Base-by-base conservation (phyloP, 2,113 vertebrate genomes). In the Xenopus borealis region DNA sequence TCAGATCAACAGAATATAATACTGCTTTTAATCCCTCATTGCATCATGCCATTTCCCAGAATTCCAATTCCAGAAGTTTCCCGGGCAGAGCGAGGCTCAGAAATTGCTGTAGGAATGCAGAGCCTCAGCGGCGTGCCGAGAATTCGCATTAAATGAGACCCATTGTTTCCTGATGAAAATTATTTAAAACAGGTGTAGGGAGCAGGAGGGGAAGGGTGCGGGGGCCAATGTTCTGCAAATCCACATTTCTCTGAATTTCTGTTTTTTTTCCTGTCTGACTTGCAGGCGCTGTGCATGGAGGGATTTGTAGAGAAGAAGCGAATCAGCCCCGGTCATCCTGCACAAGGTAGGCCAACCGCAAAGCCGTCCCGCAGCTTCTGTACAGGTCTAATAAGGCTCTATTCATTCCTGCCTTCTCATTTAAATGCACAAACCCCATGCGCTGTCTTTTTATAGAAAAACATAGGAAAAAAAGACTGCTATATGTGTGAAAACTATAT, bases 251-350 rank as follows among this genome's bases (percentile, higher is more conserved):
- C 17, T 40, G 33, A 40, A 2, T 40, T 40, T 40, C 23, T 27
- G 23, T 6, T 40, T 40, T 40, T 40, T 40, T 6, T 40, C 3
- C 3, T 27, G 69, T 1, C 4, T 83, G 62, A 78, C 72, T 82
- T 82, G 45, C 82, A 86, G 86, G 33, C 33, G 20, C 46, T 40
- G 75, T 83, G 82, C 62, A 88, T 88, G 86, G 85, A 85, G 79
- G 67, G 79, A 72, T 67, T 69, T 69, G 4, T 47, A 19, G 57
- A 23, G 66, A 53, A 20, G 16, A 61, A 40, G 50, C 0, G 23
- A 61, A 74, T 45, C 77, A 82, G 47, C 62, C 71, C 64, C 50
- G 62, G 47, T 62, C 27, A 44, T 30, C 17, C 12, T 65, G 79
- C 80, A 0, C 75, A 80, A 85, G 85, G 86, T 88, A 84, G 12